These are phyloP conservation scores for Lymantria dispar DNA, from an alignment of 2,888 invertebrate genomes.

Conservation along the genomic window DNA sequence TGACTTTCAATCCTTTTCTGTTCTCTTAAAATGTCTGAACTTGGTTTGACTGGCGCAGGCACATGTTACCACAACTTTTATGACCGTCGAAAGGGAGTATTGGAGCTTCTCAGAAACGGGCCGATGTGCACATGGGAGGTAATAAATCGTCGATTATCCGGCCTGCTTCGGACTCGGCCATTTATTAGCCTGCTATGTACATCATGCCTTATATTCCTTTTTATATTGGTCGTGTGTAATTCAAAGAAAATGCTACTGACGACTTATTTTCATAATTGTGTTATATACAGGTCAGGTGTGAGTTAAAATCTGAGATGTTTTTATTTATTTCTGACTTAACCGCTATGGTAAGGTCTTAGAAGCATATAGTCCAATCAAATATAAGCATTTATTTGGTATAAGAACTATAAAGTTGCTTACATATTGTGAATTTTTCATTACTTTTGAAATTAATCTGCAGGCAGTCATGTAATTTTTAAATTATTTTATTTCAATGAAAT, in stretches of 20 bases:
- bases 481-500: no score
- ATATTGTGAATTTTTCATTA: no score
- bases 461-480: no score
- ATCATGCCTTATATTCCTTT: background rate
- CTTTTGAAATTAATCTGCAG: no score
- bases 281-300: no score
- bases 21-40: conserved; percentile 21
- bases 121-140: conserved; percentile 67
- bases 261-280: no score
- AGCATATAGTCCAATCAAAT: no score
- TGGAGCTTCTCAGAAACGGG: conserved; percentile 69
- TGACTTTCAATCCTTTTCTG: conserved; percentile 6
- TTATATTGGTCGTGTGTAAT: background rate
- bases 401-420: no score
- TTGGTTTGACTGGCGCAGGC: conserved; percentile 42
- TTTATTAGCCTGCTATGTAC: conserved; percentile 38
- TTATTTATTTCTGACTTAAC: no score
- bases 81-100: conserved; percentile 66
- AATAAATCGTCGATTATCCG: conserved; percentile 70
- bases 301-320: no score
- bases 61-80: conserved; percentile 80
- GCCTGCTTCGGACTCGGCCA: conserved; percentile 39
- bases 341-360: no score
- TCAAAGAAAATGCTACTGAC: background rate
- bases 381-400: no score